Base-by-base conservation (phyloP, 2,113 vertebrate genomes). In the Corydoras sp. region DNA sequence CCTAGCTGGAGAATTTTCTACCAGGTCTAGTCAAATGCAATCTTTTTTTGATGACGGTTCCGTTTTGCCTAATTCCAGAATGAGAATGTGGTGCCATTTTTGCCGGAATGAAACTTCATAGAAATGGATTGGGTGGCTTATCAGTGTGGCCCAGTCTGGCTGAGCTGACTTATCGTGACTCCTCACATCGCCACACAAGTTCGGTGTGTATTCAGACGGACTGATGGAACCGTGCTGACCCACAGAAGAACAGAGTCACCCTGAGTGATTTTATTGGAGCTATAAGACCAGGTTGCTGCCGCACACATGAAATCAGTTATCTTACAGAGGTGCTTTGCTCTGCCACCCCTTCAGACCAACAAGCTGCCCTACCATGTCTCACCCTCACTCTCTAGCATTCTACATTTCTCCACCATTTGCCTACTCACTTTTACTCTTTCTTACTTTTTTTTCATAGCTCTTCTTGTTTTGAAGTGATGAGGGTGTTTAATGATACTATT, bases 71-170 rank as follows among this genome's bases (percentile, higher is more conserved):
- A 53, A 63, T n/a, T 62, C 13, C 62, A 50, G 65, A 71, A 71
- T 18, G 13, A 50, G 65, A 71, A 71, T 18, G 13, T 31, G 3
- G 15, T 30, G 53, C 59, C 35, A 48, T 69, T 76, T 58, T 58
- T 62, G 67, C 24, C 53, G 70, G 74, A 76, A 72, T 79, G 58
- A 71, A 68, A 69, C 62, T 66, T 67, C 32, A 48, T 73, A 69
- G 50, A 65, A 80, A 75, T 43, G 53, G 70, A 75, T 72, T 71
- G 68, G 65, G 50, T 0, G 63, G 77, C 77, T 86, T 86, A 85
- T 86, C 81, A 82, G 76, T 0, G 8, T 51, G 64, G 73, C 72
- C 71, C 84, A 88, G 83, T 84, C 83, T 82, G 74, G 73, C n/a
- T 59, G 69, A 68, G 64, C 62, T 56, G 66, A 56, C 76, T 82